Conservation (phyloP, 2,888 invertebrate species). For the Atethmia centrago region DNA sequence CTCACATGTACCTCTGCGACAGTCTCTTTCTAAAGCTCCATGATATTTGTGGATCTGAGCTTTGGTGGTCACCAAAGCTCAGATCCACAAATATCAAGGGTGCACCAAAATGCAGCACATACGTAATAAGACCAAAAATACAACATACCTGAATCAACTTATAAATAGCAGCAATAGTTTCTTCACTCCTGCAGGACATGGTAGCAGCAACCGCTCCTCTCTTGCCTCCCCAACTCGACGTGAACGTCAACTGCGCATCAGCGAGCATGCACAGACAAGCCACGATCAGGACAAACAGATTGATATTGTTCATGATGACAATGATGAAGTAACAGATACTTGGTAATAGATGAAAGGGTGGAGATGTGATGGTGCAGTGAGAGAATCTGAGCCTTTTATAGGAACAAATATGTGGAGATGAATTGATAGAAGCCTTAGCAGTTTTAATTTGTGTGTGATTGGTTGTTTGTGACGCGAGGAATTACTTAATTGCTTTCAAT, state of each 20-base stretch:
- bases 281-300: conserved; percentile 73
- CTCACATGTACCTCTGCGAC: too few relatives aligned
- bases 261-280: conserved; percentile 76
- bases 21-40: too few relatives aligned
- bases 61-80: too few relatives aligned
- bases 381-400: conserved; percentile 43
- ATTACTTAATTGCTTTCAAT: conserved; percentile 18
- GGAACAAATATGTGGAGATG: conserved; percentile 11
- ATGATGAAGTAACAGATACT: conserved; percentile 2
- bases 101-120: too few relatives aligned
- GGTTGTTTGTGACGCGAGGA: conserved; percentile 9
- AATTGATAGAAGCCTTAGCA: conserved; percentile 73
- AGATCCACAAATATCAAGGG: too few relatives aligned
- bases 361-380: conserved; percentile 60
- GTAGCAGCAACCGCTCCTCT: conserved; percentile 78
- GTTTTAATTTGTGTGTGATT: conserved; percentile 53
- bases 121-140: too few relatives aligned
- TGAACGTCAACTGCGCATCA: conserved; percentile 90
- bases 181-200: conserved; percentile 81
- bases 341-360: conserved; percentile 19
- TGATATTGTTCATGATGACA: conserved; percentile 75
- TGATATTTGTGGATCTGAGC: too few relatives aligned
- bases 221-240: conserved; percentile 89
- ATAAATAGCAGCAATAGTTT: conserved; percentile 79
- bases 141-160: conserved; percentile 82